phyloP scores from a whole-genome alignment of 2,888 invertebrate species.

The Orgyia antiqua region DNA sequence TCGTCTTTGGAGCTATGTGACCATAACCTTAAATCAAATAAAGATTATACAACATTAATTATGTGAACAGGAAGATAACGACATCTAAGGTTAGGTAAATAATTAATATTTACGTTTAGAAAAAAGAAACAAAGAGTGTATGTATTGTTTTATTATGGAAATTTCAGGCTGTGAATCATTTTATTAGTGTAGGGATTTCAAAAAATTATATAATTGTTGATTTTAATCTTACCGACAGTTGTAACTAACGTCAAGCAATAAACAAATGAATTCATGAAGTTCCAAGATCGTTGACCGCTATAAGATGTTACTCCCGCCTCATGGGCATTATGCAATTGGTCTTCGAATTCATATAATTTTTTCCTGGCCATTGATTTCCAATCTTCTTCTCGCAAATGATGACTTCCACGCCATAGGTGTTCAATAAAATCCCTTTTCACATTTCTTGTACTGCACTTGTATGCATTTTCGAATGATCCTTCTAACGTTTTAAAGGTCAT shows the following conservation, averaged over 20 bases:
- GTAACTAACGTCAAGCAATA: conserved; percentile 92
- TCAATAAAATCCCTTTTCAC: conserved; percentile 93
- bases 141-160: no score
- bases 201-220: no score
- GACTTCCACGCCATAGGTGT: conserved; percentile 88
- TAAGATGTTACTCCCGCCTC: conserved; percentile 91
- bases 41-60: no score
- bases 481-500: conserved; percentile 89
- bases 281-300: conserved; percentile 92
- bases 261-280: conserved; percentile 90
- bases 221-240: conserved; percentile 87
- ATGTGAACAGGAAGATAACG: no score
- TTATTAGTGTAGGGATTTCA: no score
- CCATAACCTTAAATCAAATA: conserved; percentile 89
- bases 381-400: conserved; percentile 90
- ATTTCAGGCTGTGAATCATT: no score
- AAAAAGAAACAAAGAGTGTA: no score
- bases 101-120: no score
- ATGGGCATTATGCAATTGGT: conserved; percentile 89
- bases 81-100: no score
- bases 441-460: conserved; percentile 91
- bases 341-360: conserved; percentile 90
- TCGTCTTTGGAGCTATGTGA: conserved; percentile 95
- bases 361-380: conserved; percentile 92
- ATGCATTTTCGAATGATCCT: conserved; percentile 90